Conservation (phyloP, 1,140 invertebrate genomes). For the Zaprionus lachaisei region DNA sequence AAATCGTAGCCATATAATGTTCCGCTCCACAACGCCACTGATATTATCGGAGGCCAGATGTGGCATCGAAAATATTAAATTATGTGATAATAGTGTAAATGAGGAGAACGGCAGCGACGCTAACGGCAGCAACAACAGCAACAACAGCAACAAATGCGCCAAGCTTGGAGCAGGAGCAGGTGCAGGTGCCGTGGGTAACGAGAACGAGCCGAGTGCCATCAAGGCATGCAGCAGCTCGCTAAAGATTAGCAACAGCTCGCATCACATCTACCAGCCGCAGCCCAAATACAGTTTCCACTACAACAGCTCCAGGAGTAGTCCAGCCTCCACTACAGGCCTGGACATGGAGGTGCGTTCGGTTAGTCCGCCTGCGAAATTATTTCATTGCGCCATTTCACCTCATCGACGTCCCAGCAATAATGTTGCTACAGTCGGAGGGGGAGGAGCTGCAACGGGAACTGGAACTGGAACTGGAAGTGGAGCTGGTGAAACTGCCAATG, state of each 20-base stretch:
- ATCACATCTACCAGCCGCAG: slow-evolving; percentile 83
- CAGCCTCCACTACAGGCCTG: slow-evolving; percentile 83
- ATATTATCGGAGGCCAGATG: slow-evolving; percentile 84
- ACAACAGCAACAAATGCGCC: slow-evolving; percentile 52
- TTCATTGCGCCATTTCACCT: slow-evolving; percentile 88
- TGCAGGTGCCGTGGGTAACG: slow-evolving; percentile 41
- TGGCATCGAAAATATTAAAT: slow-evolving; percentile 85
- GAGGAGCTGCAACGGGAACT: slow-evolving; percentile 8
- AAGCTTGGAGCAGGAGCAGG: slow-evolving; percentile 44
- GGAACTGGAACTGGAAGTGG: slow-evolving; percentile 36
- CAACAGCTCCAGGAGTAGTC: slow-evolving; percentile 78
- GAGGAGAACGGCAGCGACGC: slow-evolving; percentile 74
- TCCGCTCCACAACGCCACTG: slow-evolving; percentile 84
- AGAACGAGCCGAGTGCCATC: slow-evolving; percentile 71
- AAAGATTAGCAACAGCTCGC: slow-evolving; percentile 83
- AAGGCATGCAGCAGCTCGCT: slow-evolving; percentile 76
- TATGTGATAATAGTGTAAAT: slow-evolving; percentile 85
- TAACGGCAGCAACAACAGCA: slow-evolving; percentile 16
- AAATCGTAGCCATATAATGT: slow-evolving; percentile 85
- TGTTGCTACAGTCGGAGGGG: slow-evolving; percentile 36
- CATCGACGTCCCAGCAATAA: slow-evolving; percentile 86
- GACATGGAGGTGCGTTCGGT: slow-evolving; percentile 86
- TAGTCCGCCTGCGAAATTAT: slow-evolving; percentile 90
- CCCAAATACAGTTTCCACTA: slow-evolving; percentile 84
- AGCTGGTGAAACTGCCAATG: slow-evolving; percentile 45